A percentile compares a stretch with the other conserved stretches of the same genome.
These are phyloP conservation scores for Paracyclopina nana DNA, from an alignment of 1,140 invertebrate genomes.

Conservation along the genomic window DNA sequence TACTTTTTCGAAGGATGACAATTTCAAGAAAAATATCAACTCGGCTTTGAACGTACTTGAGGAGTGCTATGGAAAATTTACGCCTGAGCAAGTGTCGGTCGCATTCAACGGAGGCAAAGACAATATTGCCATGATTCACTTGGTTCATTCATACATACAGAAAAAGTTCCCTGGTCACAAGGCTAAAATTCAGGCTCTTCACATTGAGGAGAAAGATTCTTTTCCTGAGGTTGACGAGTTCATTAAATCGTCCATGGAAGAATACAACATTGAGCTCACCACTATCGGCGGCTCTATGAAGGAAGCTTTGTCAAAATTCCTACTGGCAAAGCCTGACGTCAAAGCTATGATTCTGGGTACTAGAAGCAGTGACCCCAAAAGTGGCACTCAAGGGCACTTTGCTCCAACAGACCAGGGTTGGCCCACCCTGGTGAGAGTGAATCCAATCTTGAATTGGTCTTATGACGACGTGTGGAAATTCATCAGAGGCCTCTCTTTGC, in stretches of 20 bases:
- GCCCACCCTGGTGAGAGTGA: slow-evolving; percentile 67
- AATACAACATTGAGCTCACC: slow-evolving; percentile 49
- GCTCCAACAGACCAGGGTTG: slow-evolving; percentile 54
- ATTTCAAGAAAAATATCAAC: neutral
- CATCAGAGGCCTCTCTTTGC: slow-evolving; percentile 46
- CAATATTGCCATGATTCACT: slow-evolving; percentile 69
- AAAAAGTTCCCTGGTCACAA: slow-evolving; percentile 21
- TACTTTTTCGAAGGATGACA: neutral
- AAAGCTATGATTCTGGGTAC: slow-evolving; percentile 75
- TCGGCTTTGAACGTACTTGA: slow-evolving; percentile 9
- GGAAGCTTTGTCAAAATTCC: slow-evolving; percentile 38
- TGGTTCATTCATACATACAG: slow-evolving; percentile 41
- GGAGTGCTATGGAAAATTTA: slow-evolving; percentile 27
- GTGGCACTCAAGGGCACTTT: slow-evolving; percentile 22
- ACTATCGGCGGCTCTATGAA: slow-evolving; percentile 50
- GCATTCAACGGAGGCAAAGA: slow-evolving; percentile 96
- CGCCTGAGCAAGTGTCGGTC: slow-evolving; percentile 50
- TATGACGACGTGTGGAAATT: slow-evolving; percentile 79
- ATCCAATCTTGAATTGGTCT: slow-evolving; percentile 68
- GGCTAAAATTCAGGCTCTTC: slow-evolving; percentile 38
- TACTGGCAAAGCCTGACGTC: slow-evolving; percentile 40
- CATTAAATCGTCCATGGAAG: slow-evolving; percentile 40
- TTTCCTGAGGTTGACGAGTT: slow-evolving; percentile 74
- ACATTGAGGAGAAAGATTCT: slow-evolving; percentile 47
- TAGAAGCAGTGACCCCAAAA: slow-evolving; percentile 58